Conservation (phyloP, 2,797 vertebrate genomes). For the Pipistrellus kuhlii region DNA sequence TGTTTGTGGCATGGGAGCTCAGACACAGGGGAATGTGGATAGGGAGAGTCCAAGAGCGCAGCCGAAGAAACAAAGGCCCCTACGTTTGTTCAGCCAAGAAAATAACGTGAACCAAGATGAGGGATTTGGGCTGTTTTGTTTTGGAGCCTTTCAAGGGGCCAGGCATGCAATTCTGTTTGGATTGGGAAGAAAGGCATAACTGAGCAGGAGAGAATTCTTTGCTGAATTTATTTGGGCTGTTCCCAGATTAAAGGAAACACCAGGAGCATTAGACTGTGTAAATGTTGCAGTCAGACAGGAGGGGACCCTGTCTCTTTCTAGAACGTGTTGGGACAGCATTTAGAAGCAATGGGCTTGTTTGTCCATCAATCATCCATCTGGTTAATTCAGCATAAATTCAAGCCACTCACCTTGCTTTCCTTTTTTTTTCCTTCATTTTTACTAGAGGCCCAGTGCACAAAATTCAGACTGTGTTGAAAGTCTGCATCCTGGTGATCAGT, state of each 20-base stretch:
- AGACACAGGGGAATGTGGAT: neutral
- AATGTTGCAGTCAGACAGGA: neutral
- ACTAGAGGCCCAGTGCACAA: no score
- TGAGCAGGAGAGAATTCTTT: conserved; percentile 74
- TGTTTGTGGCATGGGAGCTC: neutral
- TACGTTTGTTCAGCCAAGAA: conserved; percentile 54
- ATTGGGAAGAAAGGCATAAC: conserved; percentile 68
- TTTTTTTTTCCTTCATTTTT: neutral
- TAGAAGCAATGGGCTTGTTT: neutral
- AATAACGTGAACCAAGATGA: conserved; percentile 44
- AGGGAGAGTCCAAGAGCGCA: conserved; percentile 10
- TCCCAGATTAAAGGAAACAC: conserved; percentile 71
- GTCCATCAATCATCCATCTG: neutral
- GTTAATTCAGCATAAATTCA: neutral
- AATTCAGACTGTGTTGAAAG: no score
- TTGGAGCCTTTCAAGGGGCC: conserved; percentile 56
- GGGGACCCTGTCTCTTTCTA: neutral
- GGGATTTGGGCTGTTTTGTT: conserved; percentile 68
- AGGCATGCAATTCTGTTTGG: conserved; percentile 64
- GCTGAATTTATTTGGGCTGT: conserved; percentile 67
- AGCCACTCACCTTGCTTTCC: neutral
- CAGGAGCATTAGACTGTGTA: conserved; percentile 46
- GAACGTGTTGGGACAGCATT: neutral
- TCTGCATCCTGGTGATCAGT: no score
- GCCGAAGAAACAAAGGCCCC: conserved; percentile 48